These are phyloP conservation scores for Cheirogaleus medius DNA, from an alignment of 2,113 vertebrate species.

Conservation along the genomic window DNA sequence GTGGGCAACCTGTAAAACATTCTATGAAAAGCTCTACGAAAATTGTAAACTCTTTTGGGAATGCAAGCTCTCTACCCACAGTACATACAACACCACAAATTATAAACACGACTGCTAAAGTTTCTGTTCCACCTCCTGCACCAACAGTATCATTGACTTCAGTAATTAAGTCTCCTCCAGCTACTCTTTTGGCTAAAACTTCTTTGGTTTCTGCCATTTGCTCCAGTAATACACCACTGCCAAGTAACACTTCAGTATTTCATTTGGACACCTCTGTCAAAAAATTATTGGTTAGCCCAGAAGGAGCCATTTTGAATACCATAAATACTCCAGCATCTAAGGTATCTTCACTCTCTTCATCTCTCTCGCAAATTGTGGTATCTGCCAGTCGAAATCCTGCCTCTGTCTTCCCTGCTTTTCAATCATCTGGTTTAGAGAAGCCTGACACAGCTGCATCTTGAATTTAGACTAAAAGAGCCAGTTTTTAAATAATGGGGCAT, in stretches of 20 bases:
- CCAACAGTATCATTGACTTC: constrained; percentile 78
- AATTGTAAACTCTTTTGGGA: constrained; percentile 86
- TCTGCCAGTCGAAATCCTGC: constrained; percentile 83
- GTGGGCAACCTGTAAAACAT: constrained; percentile 80
- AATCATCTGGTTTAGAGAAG: constrained; percentile 84
- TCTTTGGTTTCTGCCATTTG: constrained; percentile 78
- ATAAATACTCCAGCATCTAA: constrained; percentile 85
- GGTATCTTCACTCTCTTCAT: constrained; percentile 82
- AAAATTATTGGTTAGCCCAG: constrained; percentile 93
- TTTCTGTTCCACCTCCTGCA: constrained; percentile 77
- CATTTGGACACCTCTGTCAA: constrained; percentile 86
- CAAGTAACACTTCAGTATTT: constrained; percentile 81
- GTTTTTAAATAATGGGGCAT: constrained; percentile 83
- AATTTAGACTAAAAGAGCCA: constrained; percentile 82
- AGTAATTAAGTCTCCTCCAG: constrained; percentile 78
- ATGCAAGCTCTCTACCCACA: constrained; percentile 84
- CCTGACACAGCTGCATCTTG: constrained; percentile 86
- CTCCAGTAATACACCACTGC: constrained; percentile 75
- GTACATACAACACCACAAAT: constrained; percentile 87
- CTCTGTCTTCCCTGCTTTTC: constrained; percentile 82
- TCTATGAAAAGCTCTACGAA: constrained; percentile 86
- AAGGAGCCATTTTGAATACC: constrained; percentile 92
- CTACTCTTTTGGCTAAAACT: constrained; percentile 75
- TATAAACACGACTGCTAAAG: constrained; percentile 80
- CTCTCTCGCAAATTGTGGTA: constrained; percentile 82